These are phyloP conservation scores for Leguminivora glycinivorella DNA, from an alignment of 1,140 invertebrate species.

Conservation along the genomic window DNA sequence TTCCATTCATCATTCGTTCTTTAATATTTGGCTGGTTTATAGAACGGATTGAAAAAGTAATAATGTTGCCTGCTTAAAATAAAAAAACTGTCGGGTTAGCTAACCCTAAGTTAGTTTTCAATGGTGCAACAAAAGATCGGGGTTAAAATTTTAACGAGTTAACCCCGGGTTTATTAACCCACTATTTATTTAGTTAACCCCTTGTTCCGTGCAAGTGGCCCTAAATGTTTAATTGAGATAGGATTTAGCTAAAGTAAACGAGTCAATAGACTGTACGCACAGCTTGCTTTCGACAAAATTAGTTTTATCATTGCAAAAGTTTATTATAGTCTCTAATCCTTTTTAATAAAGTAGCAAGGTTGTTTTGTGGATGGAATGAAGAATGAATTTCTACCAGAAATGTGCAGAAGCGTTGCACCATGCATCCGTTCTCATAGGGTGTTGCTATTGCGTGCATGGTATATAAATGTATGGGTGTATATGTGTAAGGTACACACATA, in stretches of 20 bases:
- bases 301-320: not conserved
- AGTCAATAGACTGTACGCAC: not conserved
- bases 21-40: too few relatives aligned
- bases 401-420: slow-evolving; percentile 47
- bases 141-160: too few relatives aligned
- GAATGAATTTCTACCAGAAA: slow-evolving; percentile 24
- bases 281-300: not conserved
- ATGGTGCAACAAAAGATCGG: too few relatives aligned
- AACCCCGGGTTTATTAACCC: too few relatives aligned
- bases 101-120: too few relatives aligned
- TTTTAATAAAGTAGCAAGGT: not conserved
- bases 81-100: too few relatives aligned
- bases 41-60: too few relatives aligned
- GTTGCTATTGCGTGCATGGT: slow-evolving; percentile 47
- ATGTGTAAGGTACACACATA: not conserved
- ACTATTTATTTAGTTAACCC: too few relatives aligned
- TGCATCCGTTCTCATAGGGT: slow-evolving; percentile 50
- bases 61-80: too few relatives aligned
- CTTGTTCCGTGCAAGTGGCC: too few relatives aligned
- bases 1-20: too few relatives aligned
- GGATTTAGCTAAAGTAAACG: not conserved
- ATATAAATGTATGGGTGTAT: not conserved
- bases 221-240: not conserved
- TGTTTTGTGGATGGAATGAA: not conserved
- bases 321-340: not conserved